phyloP scores from a whole-genome alignment of 1,140 invertebrate genomes.

The Drosophila pachea region DNA sequence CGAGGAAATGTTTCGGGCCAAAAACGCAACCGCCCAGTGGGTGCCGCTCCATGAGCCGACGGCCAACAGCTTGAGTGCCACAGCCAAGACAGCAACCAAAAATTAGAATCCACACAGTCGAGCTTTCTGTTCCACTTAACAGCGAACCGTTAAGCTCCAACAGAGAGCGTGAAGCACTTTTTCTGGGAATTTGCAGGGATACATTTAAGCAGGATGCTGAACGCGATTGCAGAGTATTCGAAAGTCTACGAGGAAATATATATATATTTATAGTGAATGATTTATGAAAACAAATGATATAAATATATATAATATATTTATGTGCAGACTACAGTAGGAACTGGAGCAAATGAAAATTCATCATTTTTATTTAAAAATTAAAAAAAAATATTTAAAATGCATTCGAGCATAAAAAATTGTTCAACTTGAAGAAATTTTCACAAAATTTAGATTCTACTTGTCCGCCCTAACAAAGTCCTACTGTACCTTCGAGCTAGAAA shows the following conservation, averaged over 20 bases:
- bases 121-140: neutral
- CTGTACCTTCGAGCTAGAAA: slow-evolving; percentile 34
- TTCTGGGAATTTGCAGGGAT: slow-evolving; percentile 41
- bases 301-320: neutral
- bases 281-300: slow-evolving; percentile 9
- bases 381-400: neutral
- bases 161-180: neutral
- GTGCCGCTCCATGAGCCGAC: slow-evolving; percentile 78
- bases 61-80: slow-evolving; percentile 45
- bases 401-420: too few relatives aligned
- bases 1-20: slow-evolving; percentile 81
- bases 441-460: neutral
- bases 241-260: slow-evolving; percentile 16
- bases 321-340: neutral
- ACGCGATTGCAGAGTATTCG: slow-evolving; percentile 10
- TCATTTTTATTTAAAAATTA: neutral
- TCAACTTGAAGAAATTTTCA: too few relatives aligned
- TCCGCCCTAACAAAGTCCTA: neutral
- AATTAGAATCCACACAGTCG: slow-evolving; percentile 44
- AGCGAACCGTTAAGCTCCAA: slow-evolving; percentile 13
- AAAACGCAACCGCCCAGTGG: slow-evolving; percentile 82
- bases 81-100: slow-evolving; percentile 59
- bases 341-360: neutral
- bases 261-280: slow-evolving; percentile 10
- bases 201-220: slow-evolving; percentile 27